Base-by-base conservation (phyloP, 2,113 vertebrate genomes). In the Entosphenus tridentatus region DNA sequence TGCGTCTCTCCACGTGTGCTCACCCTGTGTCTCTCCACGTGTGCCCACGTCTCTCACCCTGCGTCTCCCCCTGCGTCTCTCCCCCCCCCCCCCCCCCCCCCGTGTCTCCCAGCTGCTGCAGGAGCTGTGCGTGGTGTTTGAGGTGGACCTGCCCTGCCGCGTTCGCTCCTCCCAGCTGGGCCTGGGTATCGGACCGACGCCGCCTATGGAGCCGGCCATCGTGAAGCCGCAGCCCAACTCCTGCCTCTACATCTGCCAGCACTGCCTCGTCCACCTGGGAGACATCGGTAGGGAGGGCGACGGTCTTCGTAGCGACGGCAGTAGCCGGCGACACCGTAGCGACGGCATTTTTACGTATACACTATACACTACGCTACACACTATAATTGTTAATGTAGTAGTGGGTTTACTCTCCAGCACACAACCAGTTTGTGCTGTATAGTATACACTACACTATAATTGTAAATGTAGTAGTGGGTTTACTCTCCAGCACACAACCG, bases 161-260 rank as follows among this genome's bases (percentile, higher is more conserved):
- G 93, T 98, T 73, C 88, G 86, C 76, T 96, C 93, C 58, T 95
- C 91, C 76, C 92, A 96, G 74, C 82, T 98, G 76, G 93, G 93
- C 79, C 93, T 98, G 62, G n/a, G n/a, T 80, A 88, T 98, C 82
- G 88, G 88, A 87, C 88, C 87, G 83, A 88, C 87, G 77, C 87
- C 88, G 82, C 84, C 75, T 75, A 82, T 77, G 79, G 82, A 80
- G 82, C 82, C 87, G 75, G 80, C 84, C 80, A 91, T 98, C 65
- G 88, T 98, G 78, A 96, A 87, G 70, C 93, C 93, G 1, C 93
- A 98, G 69, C 89, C 92, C 73, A 98, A 91, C 78, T 96, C 92
- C 77, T 98, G 93, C 79, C 93, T 89, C 57, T 98, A 98, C 77
- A 96, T 98, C 82, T 98, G 93, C 85, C 93, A 98, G 84, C 93